These are phyloP conservation scores for Onychomys torridus DNA, from an alignment of 2,797 vertebrate genomes.

Conservation along the genomic window DNA sequence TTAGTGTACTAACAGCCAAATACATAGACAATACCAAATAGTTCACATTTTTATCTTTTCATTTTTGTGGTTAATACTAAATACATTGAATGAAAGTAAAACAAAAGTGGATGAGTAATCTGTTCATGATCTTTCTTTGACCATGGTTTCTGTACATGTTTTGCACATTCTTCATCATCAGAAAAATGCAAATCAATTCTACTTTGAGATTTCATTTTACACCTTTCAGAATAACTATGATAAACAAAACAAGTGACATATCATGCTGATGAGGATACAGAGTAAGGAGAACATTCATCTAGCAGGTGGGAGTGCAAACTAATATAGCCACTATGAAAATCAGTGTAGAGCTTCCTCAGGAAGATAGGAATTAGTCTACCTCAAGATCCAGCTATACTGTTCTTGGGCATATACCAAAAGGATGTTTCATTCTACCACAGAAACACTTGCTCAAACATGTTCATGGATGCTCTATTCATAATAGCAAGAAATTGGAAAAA, in stretches of 20 bases:
- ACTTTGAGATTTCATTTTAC: not conserved
- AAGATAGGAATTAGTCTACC: not conserved
- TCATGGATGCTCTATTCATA: not conserved
- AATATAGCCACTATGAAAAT: not conserved
- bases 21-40: not conserved
- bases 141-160: not conserved
- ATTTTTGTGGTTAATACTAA: constrained; percentile 20
- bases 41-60: not conserved
- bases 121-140: not conserved
- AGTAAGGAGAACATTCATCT: not conserved
- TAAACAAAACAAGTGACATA: not conserved
- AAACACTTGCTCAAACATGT: not conserved
- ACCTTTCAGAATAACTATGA: not conserved
- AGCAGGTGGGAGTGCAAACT: not conserved
- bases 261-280: too few species aligned
- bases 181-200: not conserved
- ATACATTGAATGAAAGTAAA: not conserved
- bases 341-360: not conserved
- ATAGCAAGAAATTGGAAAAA: not conserved
- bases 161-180: not conserved
- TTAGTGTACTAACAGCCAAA: not conserved
- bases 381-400: not conserved
- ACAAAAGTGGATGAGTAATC: not conserved
- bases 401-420: too few species aligned
- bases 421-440: too few species aligned